Base-by-base conservation (phyloP, 2,113 vertebrate species). In the Chascanopsetta lugubris region DNA sequence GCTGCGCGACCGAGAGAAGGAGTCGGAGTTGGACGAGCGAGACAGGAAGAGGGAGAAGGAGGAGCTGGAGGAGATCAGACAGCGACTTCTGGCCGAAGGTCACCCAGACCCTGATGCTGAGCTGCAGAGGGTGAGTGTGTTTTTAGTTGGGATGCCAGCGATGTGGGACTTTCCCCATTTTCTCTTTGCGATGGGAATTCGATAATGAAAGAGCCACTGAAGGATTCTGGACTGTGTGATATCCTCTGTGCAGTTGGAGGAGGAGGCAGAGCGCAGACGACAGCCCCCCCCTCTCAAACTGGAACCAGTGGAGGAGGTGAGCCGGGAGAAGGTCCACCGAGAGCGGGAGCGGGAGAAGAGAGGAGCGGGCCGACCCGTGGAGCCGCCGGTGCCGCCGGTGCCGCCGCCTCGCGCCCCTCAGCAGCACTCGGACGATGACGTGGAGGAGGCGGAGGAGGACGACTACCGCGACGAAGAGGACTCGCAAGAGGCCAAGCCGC, bases 31-130 rank as follows among this genome's bases (percentile, higher is more conserved):
- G 65, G 97, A 99, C 71, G 97, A 99, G 83, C 91, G 97, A 51
- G 97, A 99, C 71, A 85, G 97, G 49, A 99, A 99, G 80, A 92
- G 96, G 40, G 97, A 99, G 79, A 99, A 98, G 71, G 97, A 99
- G 87, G 97, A 99, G 77, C 82, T 94, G 32, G 97, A 99, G 78
- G 96, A 99, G 92, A 98, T 99, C 72, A 89, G 97, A 68, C 97
- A 98, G 80, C 94, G 97, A 47, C 95, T 99, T 65, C 87, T 99
- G 47, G 96, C 96, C 49, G 97, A 99, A 89, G 97, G 97, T 13
- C 97, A 99, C 73, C 97, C 97, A 7, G 97, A 99, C 85, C 97
- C 97, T 9, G 97, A 99, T 46, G 97, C 96, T 18, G 97, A 99
- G 75, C 93, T 99, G 27, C 96, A 97, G 87, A 94, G 97, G 90